phyloP scores from a whole-genome alignment of 2,113 vertebrate genomes.

The Patagioenas fasciata region DNA sequence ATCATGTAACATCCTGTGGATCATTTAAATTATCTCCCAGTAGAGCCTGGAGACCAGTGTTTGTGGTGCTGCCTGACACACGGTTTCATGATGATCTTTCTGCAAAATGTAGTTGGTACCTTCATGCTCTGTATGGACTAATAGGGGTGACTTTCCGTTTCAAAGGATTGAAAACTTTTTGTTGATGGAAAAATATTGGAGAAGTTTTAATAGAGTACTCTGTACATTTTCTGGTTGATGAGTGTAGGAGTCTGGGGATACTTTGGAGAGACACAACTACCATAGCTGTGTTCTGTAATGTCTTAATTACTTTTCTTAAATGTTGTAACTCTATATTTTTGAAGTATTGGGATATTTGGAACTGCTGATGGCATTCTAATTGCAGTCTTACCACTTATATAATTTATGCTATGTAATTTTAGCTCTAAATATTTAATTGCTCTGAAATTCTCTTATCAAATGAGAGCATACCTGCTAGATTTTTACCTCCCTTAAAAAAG shows the following conservation, averaged over 20 bases:
- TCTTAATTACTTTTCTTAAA: not conserved
- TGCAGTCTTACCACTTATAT: not conserved
- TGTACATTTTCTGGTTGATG: not conserved
- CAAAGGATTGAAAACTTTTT: not conserved
- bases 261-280: not conserved
- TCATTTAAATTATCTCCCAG: not conserved
- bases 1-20: not conserved
- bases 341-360: not conserved
- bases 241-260: not conserved
- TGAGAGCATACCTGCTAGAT: not conserved
- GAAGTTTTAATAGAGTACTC: not conserved
- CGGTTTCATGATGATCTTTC: not conserved
- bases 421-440: constrained; percentile 10
- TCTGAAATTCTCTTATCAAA: constrained; percentile 24
- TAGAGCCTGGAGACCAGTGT: not conserved
- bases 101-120: constrained; percentile 8
- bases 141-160: not conserved
- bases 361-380: not conserved
- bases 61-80: not conserved
- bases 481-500: not conserved
- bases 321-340: not conserved
- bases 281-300: not conserved
- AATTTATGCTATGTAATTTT: constrained; percentile 6
- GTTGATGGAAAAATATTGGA: not conserved
- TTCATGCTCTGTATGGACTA: not conserved